A percentile compares a stretch with the other conserved stretches of the same genome.
Evolutionary conservation across 2,113 vertebrate genomes (phyloP).

Genomic region (Pomatorhinus ruficollis): DNA sequence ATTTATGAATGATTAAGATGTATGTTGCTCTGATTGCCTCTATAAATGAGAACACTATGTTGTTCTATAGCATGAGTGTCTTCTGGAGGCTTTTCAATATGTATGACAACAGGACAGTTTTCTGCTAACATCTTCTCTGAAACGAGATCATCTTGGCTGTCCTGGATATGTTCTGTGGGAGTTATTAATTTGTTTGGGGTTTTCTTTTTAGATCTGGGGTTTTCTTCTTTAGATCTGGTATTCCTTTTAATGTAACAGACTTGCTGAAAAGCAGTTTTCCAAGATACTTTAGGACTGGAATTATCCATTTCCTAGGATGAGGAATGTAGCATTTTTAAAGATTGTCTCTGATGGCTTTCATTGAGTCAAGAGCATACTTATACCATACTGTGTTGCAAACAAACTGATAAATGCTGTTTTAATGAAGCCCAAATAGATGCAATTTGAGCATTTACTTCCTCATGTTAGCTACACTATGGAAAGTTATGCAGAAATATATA

Average conservation of each 20-base stretch:
- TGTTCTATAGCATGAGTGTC: neutral
- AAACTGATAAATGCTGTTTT: neutral
- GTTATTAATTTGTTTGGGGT: neutral
- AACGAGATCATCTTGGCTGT: neutral
- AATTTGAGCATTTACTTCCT: neutral
- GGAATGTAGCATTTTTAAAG: neutral
- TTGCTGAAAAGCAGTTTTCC: neutral
- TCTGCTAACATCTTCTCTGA: neutral
- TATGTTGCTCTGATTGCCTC: neutral
- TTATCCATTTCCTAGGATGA: neutral
- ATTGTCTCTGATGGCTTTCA: neutral
- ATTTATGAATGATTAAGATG: neutral
- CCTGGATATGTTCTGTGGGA: neutral
- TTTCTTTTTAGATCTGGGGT: neutral
- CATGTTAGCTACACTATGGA: neutral
- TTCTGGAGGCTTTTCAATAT: neutral
- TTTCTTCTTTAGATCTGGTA: neutral
- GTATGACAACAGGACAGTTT: neutral
- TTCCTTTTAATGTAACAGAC: neutral
- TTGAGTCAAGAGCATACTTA: neutral
- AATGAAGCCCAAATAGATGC: neutral
- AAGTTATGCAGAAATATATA: neutral
- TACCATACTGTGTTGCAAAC: neutral
- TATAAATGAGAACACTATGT: neutral
- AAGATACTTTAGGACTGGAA: neutral